Evolutionary conservation across 2,888 invertebrate species (phyloP).

Genomic region (Glyphotaelius pellucidus): DNA sequence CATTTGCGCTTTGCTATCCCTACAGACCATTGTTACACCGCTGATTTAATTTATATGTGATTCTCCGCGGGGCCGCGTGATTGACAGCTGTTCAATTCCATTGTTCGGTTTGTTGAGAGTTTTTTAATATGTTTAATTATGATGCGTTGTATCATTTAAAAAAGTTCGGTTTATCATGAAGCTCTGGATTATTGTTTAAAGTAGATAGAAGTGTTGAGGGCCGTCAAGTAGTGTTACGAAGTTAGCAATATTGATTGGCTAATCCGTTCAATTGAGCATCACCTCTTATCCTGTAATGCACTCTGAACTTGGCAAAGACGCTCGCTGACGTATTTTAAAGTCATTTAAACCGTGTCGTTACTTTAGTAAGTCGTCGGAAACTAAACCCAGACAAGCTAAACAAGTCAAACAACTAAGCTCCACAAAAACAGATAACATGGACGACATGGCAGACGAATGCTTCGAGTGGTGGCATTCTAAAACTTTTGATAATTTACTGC

Average conservation of each 20-base stretch:
- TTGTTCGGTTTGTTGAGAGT: neutral
- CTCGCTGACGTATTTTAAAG: slow-evolving; percentile 46
- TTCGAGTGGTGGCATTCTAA: slow-evolving; percentile 51
- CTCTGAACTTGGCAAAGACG: slow-evolving; percentile 60
- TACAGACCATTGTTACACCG: neutral
- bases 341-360: slow-evolving; percentile 37
- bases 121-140: neutral
- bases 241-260: slow-evolving; percentile 55
- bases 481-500: slow-evolving; percentile 51
- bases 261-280: slow-evolving; percentile 44
- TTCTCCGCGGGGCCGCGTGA: neutral
- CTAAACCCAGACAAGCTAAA: slow-evolving; percentile 63
- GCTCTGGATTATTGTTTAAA: neutral
- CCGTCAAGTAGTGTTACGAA: neutral
- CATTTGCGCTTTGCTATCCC: neutral
- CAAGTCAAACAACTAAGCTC: slow-evolving; percentile 50
- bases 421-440: slow-evolving; percentile 6
- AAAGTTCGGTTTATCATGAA: neutral
- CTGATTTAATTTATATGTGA: neutral
- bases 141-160: neutral
- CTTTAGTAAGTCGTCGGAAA: slow-evolving; percentile 48
- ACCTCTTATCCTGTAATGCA: slow-evolving; percentile 53
- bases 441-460: slow-evolving; percentile 54
- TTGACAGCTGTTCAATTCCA: neutral
- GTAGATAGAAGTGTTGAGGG: neutral